Percentiles rank a stretch among this genome's conserved stretches.
phyloP scores from a whole-genome alignment of 2,797 vertebrate species.

The Calcarius lapponicus region DNA sequence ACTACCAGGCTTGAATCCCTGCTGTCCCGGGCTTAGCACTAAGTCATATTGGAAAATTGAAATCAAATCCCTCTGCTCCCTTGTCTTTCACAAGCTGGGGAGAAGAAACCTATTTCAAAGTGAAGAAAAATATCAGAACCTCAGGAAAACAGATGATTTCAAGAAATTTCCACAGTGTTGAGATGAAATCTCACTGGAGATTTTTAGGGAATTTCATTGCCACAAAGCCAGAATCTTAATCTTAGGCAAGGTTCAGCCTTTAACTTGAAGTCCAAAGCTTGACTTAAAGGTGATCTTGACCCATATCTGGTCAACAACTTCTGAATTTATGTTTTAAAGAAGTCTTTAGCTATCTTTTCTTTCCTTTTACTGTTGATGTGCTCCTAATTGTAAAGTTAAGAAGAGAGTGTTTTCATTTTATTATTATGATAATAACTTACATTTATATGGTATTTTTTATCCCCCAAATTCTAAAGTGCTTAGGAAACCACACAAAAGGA shows the following conservation, averaged over 20 bases:
- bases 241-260: not conserved
- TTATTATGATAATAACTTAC: not conserved
- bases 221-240: constrained; percentile 3
- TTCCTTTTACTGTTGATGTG: not conserved
- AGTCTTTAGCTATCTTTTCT: not conserved
- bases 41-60: not conserved
- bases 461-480: not conserved
- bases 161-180: not conserved
- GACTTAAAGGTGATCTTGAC: not conserved
- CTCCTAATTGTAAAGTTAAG: not conserved
- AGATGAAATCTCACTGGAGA: not conserved
- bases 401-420: not conserved
- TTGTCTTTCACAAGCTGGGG: not conserved
- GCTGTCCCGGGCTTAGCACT: not conserved
- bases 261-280: not conserved
- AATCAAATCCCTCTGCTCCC: not conserved
- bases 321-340: not conserved
- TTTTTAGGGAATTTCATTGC: not conserved
- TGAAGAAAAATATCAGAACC: not conserved
- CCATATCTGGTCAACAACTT: not conserved
- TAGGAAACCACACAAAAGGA: not conserved
- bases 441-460: not conserved
- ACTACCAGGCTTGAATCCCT: not conserved
- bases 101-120: not conserved
- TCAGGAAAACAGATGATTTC: not conserved